phyloP scores from a whole-genome alignment of 2,797 vertebrate species.

The Tenualosa thibaudeaui region DNA sequence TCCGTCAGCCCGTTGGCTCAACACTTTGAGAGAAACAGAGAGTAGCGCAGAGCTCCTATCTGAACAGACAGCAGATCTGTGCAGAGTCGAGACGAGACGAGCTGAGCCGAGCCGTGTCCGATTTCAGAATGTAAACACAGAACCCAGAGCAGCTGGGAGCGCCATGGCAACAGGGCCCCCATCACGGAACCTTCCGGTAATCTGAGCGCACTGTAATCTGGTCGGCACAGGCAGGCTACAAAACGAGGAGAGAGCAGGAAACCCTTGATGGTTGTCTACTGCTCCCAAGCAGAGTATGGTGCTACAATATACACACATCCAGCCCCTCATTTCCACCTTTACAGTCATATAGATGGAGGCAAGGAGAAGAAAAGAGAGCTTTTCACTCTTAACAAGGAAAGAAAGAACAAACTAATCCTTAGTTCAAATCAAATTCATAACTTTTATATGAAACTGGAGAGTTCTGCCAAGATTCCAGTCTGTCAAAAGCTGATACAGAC shows the following conservation, averaged over 20 bases:
- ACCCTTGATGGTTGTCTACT: background rate
- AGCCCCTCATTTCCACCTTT: background rate
- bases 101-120: background rate
- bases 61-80: background rate
- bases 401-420: background rate
- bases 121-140: conserved; percentile 19
- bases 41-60: background rate
- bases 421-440: background rate
- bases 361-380: too few species aligned
- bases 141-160: background rate
- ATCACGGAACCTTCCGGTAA: conserved; percentile 18
- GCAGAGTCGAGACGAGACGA: background rate
- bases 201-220: background rate
- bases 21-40: background rate
- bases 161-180: conserved; percentile 8
- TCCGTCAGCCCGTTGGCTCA: too few species aligned
- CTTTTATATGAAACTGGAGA: background rate
- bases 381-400: too few species aligned
- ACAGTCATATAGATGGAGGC: background rate
- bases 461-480: background rate
- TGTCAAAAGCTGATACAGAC: background rate
- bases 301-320: background rate
- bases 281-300: background rate
- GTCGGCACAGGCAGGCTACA: background rate
- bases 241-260: background rate